Evolutionary conservation across 2,888 invertebrate genomes (phyloP).

Genomic region (Hyposoter didymator): DNA sequence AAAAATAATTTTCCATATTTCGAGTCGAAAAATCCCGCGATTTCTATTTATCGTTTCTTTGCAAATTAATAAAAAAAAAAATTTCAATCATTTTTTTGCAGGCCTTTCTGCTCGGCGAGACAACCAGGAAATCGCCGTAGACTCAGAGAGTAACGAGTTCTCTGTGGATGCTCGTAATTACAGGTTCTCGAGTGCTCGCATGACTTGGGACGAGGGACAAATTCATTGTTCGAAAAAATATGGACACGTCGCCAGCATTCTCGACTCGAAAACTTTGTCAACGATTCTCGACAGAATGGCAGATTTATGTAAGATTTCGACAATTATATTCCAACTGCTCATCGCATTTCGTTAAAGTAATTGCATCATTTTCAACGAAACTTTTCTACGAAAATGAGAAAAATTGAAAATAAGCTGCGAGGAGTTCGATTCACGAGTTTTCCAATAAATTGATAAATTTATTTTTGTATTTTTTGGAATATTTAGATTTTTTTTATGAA

Average conservation of each 20-base stretch:
- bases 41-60: neutral
- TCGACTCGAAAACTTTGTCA: slow-evolving; percentile 60
- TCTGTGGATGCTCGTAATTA: slow-evolving; percentile 25
- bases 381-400: neutral
- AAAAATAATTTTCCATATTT: neutral
- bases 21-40: neutral
- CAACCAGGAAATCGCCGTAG: neutral
- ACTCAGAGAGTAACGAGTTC: slow-evolving; percentile 34
- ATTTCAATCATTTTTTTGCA: neutral
- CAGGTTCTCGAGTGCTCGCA: slow-evolving; percentile 57
- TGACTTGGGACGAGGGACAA: slow-evolving; percentile 68
- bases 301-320: slow-evolving; percentile 59
- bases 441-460: neutral
- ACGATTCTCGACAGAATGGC: slow-evolving; percentile 66
- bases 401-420: neutral
- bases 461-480: no score
- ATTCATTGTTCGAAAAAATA: slow-evolving; percentile 55
- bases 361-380: slow-evolving; percentile 2
- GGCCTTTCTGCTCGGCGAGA: slow-evolving; percentile 9
- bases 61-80: neutral
- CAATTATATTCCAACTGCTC: neutral
- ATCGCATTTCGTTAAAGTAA: neutral
- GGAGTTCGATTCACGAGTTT: neutral
- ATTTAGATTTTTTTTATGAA: no score
- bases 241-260: slow-evolving; percentile 63